These are phyloP conservation scores for Anaspis maculata DNA, from an alignment of 2,888 invertebrate species.

Conservation along the genomic window DNA sequence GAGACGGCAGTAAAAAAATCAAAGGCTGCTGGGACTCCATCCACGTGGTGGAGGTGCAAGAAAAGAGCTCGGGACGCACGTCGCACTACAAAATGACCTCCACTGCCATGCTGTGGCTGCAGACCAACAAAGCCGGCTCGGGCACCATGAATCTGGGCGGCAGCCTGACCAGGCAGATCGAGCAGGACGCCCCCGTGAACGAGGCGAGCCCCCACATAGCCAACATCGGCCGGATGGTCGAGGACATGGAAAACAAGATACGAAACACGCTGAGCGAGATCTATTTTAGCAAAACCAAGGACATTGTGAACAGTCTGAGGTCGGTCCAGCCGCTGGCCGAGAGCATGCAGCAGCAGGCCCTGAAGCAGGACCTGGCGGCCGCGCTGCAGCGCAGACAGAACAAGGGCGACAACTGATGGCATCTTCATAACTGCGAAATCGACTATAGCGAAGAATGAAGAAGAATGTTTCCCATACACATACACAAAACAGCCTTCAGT, in stretches of 20 bases:
- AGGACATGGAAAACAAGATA: slow-evolving; percentile 99
- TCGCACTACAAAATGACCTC: slow-evolving; percentile 99
- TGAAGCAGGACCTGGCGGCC: slow-evolving; percentile 77
- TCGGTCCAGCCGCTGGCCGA: slow-evolving; percentile 74
- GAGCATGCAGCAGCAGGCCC: slow-evolving; percentile 71
- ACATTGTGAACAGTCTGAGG: slow-evolving; percentile 86
- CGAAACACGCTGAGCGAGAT: slow-evolving; percentile 96
- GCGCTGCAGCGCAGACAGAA: slow-evolving; percentile 78
- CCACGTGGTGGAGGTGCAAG: slow-evolving; percentile 97
- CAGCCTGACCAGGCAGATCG: slow-evolving; percentile 93
- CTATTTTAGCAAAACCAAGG: slow-evolving; percentile 98
- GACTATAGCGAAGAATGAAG: too few species aligned
- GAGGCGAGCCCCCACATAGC: slow-evolving; percentile 96
- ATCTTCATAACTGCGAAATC: slow-evolving; percentile 19
- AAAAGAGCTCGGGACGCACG: slow-evolving; percentile 86
- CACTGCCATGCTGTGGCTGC: slow-evolving; percentile 98
- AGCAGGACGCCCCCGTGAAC: slow-evolving; percentile 82
- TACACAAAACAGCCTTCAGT: too few species aligned
- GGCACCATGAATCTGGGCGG: slow-evolving; percentile 99
- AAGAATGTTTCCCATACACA: too few species aligned
- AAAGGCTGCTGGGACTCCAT: slow-evolving; percentile 99
- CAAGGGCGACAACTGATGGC: slow-evolving; percentile 45
- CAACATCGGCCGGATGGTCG: slow-evolving; percentile 97
- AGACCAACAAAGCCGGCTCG: slow-evolving; percentile 92
- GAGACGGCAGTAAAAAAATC: slow-evolving; percentile 96